Percentiles rank a stretch among this genome's conserved stretches.
Evolutionary conservation across 2,797 vertebrate species (phyloP).

Genomic region (Crocodylus rhombifer): DNA sequence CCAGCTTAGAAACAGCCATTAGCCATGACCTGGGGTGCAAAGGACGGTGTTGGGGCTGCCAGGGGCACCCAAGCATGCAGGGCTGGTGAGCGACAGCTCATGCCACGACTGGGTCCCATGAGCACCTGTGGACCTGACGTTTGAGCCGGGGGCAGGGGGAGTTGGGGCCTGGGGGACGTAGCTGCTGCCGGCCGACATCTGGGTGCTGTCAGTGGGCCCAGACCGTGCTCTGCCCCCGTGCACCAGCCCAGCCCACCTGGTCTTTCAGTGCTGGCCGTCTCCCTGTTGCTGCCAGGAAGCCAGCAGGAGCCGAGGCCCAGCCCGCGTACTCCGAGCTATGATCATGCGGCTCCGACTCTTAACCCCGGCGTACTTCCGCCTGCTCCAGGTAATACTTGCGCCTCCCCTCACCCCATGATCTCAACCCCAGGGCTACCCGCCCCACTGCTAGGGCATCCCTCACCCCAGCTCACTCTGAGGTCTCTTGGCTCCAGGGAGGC

Average conservation of each 20-base stretch:
- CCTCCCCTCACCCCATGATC: not conserved
- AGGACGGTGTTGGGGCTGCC: too few species aligned
- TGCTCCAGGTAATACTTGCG: slow-evolving; percentile 89
- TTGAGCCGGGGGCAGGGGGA: too few species aligned
- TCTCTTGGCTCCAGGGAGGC: accelerated
- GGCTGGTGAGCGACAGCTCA: too few species aligned
- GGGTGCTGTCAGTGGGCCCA: not conserved
- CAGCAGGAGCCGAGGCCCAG: not conserved
- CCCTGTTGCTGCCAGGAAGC: too few species aligned
- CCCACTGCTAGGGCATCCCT: accelerated
- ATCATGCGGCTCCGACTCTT: slow-evolving; percentile 91
- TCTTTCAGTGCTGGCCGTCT: too few species aligned
- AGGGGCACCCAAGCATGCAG: too few species aligned
- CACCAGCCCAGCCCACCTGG: not conserved
- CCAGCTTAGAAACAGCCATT: too few species aligned
- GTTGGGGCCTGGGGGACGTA: not conserved
- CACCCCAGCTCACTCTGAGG: not conserved
- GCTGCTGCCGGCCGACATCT: not conserved
- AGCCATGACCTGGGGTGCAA: too few species aligned
- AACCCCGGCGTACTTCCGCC: slow-evolving; percentile 94
- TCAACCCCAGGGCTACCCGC: not conserved
- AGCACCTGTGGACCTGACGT: too few species aligned
- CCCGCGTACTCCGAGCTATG: slow-evolving; percentile 65
- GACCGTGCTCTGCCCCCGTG: not conserved
- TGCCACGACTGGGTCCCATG: too few species aligned